Evolutionary conservation across 2,888 invertebrate species (phyloP).

Genomic region (Andrena flavipes): DNA sequence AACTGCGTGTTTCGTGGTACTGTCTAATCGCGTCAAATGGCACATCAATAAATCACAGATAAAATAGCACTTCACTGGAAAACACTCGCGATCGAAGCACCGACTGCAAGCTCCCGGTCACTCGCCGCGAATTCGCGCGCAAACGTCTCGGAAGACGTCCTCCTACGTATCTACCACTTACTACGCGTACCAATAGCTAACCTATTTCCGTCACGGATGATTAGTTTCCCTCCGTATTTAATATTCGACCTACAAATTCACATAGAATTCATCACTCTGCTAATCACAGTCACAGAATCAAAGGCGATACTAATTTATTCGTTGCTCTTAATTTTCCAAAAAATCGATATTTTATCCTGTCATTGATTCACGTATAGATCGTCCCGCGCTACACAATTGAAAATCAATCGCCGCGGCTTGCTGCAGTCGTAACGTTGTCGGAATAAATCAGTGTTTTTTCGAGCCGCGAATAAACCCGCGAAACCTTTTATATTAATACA

Average conservation of each 20-base stretch:
- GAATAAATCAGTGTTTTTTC: not conserved
- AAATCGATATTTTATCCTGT: not conserved
- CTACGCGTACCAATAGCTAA: conserved; percentile 20
- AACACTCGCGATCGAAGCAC: not conserved
- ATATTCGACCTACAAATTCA: not conserved
- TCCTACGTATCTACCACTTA: not conserved
- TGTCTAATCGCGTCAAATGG: not conserved
- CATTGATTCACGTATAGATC: conserved; percentile 9
- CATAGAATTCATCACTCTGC: not conserved
- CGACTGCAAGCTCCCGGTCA: not conserved
- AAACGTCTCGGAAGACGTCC: not conserved
- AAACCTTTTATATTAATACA: not conserved
- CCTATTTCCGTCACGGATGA: not conserved
- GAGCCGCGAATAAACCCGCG: not conserved
- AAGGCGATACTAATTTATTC: not conserved
- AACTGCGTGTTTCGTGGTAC: not conserved
- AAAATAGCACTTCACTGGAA: no score
- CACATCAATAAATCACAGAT: no score
- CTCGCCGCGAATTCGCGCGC: not conserved
- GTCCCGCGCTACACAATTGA: conserved; percentile 23
- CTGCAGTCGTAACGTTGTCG: not conserved
- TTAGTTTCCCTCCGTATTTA: not conserved
- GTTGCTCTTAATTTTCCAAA: not conserved
- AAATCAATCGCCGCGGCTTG: not conserved
- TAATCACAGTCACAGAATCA: not conserved